These are phyloP conservation scores for Dicyrtomina minuta DNA, from an alignment of 2,888 invertebrate genomes.

Conservation along the genomic window DNA sequence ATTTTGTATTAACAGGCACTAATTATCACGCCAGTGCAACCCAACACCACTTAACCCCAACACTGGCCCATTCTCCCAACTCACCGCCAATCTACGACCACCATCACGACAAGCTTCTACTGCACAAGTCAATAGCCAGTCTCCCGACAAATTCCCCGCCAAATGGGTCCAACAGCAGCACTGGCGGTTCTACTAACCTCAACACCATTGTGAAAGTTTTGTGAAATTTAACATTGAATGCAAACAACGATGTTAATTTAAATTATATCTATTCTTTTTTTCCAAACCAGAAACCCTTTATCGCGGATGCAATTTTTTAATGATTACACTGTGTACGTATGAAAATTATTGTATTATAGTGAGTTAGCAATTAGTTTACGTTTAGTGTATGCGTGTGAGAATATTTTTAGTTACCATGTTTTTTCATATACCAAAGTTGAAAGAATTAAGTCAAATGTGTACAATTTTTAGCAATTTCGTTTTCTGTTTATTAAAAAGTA, in stretches of 20 bases:
- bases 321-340: no score
- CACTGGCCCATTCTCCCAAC: slow-evolving; percentile 31
- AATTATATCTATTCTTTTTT: slow-evolving; percentile 19
- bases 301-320: no score
- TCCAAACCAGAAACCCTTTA: no score
- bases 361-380: neutral
- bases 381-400: neutral
- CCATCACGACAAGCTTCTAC: slow-evolving; percentile 29
- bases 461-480: slow-evolving; percentile 25
- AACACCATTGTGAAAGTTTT: slow-evolving; percentile 35
- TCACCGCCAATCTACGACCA: slow-evolving; percentile 34
- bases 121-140: slow-evolving; percentile 35
- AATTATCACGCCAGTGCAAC: slow-evolving; percentile 33
- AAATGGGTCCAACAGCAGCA: slow-evolving; percentile 21
- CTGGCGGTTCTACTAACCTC: slow-evolving; percentile 28
- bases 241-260: slow-evolving; percentile 7
- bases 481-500: neutral
- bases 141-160: slow-evolving; percentile 35
- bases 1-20: slow-evolving; percentile 26
- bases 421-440: slow-evolving; percentile 38
- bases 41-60: slow-evolving; percentile 31
- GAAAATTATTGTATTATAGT: no score
- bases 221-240: slow-evolving; percentile 21
- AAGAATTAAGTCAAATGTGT: slow-evolving; percentile 35
- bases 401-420: slow-evolving; percentile 31